Conservation (phyloP, 2,797 vertebrate species). For the Semaprochilodus insignis region DNA sequence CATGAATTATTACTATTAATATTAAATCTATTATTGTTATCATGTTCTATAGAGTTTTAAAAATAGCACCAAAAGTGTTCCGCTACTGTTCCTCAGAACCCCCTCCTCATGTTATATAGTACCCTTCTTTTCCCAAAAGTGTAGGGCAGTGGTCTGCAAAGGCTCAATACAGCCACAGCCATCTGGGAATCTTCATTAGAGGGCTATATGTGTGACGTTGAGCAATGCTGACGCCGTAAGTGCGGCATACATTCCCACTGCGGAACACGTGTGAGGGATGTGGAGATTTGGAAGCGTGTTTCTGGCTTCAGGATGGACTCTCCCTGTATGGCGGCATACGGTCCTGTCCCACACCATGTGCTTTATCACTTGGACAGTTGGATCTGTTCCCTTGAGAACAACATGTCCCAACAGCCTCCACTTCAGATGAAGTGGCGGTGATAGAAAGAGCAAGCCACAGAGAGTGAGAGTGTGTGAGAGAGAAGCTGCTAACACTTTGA, state of each 20-base stretch:
- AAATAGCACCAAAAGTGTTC: not conserved
- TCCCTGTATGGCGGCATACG: constrained; percentile 25
- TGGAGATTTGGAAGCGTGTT: constrained; percentile 36
- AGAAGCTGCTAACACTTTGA: constrained; percentile 39
- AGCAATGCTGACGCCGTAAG: constrained; percentile 35
- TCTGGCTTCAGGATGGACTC: constrained; percentile 15
- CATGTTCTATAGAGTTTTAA: no score
- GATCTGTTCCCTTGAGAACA: constrained; percentile 25
- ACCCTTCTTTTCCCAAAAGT: not conserved
- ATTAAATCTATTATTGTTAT: no score
- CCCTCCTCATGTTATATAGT: not conserved
- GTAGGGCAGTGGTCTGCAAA: not conserved
- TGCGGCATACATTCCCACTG: not conserved
- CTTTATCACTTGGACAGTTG: constrained; percentile 41
- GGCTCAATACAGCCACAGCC: not conserved
- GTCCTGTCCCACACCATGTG: constrained; percentile 48
- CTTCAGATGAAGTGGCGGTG: constrained; percentile 2
- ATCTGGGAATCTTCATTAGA: constrained; percentile 14
- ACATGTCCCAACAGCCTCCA: constrained; percentile 29
- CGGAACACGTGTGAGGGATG: constrained; percentile 25
- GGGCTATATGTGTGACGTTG: constrained; percentile 12
- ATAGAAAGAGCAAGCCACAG: constrained; percentile 11
- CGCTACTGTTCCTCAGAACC: not conserved
- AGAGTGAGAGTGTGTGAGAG: constrained; percentile 10
- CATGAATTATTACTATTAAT: no score